Base-by-base conservation (phyloP, 2,113 vertebrate genomes). In the Sander lucioperca region DNA sequence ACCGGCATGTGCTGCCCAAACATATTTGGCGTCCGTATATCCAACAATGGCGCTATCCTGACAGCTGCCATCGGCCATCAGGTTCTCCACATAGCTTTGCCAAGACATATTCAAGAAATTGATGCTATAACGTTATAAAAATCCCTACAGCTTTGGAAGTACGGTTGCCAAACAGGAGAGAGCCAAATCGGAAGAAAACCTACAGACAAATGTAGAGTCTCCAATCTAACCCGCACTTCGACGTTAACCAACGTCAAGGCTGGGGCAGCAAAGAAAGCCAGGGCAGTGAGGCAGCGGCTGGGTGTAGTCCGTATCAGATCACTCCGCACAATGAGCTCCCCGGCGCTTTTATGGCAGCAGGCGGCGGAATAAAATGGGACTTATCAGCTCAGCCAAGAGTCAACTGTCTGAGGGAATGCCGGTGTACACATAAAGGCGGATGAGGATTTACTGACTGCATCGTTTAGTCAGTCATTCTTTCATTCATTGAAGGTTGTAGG, bases 11-110 rank as follows among this genome's bases (percentile, higher is more conserved):
- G 96, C 95, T 88, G 96, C 97, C 97, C 97, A 98, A 80, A 97
- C 97, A 94, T 97, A 97, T 95, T 97, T 98, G 94, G 96, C 95
- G 95, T 97, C 96, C 90, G 94, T 94, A 93, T 96, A 97, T 85
- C 97, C 97, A 94, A 97, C 96, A 96, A 97, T 97, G 96, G 97
- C 97, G 96, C 96, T 93, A 95, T 98, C 97, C 96, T 97, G 97
- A 96, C 97, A 97, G 96, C 94, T 96, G 95, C 97, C 97, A 95
- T 97, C 96, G 94, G 94, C 95, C 97, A 97, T 97, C 96, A 97
- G 96, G 96, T 96, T 97, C 54, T 97, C 96, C 96, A 97, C 96
- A 96, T 98, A 97, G 96, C 95, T 95, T 93, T 97, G 95, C 97
- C 97, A 98, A 96, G 96, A 96, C 97, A 98, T 98, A 57, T 89